Conservation (phyloP, 2,797 vertebrate genomes). For the Anguilla marmorata region DNA sequence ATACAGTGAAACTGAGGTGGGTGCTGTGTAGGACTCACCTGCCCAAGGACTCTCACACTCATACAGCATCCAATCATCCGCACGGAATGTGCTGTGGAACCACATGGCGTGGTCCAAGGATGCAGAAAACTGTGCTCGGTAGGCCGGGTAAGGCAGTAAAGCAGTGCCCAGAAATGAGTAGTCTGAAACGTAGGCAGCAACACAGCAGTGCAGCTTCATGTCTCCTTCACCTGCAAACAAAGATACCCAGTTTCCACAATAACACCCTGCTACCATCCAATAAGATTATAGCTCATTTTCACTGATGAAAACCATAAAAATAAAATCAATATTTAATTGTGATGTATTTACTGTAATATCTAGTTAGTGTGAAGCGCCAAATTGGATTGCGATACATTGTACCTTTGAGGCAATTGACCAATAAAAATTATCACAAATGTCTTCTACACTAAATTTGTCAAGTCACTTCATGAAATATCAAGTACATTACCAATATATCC, state of each 20-base stretch:
- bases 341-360: background rate
- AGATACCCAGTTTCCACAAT: background rate
- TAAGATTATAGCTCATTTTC: background rate
- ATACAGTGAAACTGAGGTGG: background rate
- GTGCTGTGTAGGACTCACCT: slow-evolving; percentile 63
- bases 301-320: background rate
- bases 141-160: slow-evolving; percentile 73
- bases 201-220: slow-evolving; percentile 93
- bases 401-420: background rate
- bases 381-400: background rate
- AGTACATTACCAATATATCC: slow-evolving; percentile 84
- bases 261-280: background rate
- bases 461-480: background rate
- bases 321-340: background rate
- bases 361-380: background rate
- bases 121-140: slow-evolving; percentile 69
- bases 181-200: slow-evolving; percentile 93
- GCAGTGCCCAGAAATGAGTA: slow-evolving; percentile 83
- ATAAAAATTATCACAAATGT: background rate
- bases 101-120: slow-evolving; percentile 96
- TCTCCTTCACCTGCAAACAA: slow-evolving; percentile 80
- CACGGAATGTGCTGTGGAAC: slow-evolving; percentile 90
- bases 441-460: background rate
- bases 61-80: slow-evolving; percentile 95
- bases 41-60: slow-evolving; percentile 95